Percentiles rank a stretch among this genome's conserved stretches.
These are phyloP conservation scores for Brachyptera risi DNA, from an alignment of 2,888 invertebrate genomes.

Conservation along the genomic window DNA sequence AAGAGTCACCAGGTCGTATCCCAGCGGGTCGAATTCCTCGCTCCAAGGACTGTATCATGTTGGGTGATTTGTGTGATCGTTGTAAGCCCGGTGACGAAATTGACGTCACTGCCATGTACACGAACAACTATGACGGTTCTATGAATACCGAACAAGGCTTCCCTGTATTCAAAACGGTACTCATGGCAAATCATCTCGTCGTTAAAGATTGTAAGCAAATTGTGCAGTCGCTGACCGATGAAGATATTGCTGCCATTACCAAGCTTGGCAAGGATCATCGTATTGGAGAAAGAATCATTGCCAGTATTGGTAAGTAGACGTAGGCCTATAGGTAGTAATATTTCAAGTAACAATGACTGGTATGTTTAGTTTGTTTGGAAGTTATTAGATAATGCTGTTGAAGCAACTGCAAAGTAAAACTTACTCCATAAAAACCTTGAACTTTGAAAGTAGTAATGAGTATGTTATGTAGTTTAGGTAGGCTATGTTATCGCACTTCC, in stretches of 20 bases:
- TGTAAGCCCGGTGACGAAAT: slow-evolving; percentile 99
- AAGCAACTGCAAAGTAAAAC: no score
- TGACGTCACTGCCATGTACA: slow-evolving; percentile 91
- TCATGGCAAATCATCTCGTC: slow-evolving; percentile 91
- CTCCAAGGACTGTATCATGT: slow-evolving; percentile 92
- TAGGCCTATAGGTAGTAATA: no score
- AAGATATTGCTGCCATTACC: slow-evolving; percentile 85
- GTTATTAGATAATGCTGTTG: no score
- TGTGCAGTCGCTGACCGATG: slow-evolving; percentile 90
- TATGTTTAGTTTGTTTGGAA: no score
- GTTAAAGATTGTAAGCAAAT: slow-evolving; percentile 94
- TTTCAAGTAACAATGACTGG: no score
- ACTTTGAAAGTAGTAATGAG: no score
- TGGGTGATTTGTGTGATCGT: slow-evolving; percentile 92
- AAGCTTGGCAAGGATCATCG: slow-evolving; percentile 84
- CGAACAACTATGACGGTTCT: slow-evolving; percentile 96
- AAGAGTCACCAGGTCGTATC: slow-evolving; percentile 96
- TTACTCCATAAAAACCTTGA: no score
- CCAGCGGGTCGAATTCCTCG: slow-evolving; percentile 96
- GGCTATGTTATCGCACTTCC: no score
- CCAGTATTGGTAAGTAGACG: slow-evolving; percentile 68
- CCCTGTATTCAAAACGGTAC: slow-evolving; percentile 96
- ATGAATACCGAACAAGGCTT: slow-evolving; percentile 93
- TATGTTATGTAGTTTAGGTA: no score
- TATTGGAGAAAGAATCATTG: slow-evolving; percentile 83